Evolutionary conservation across 2,113 vertebrate species (phyloP), one percentile per base, ranked within the genome.

Genomic region (Cyprinodon variegatus): DNA sequence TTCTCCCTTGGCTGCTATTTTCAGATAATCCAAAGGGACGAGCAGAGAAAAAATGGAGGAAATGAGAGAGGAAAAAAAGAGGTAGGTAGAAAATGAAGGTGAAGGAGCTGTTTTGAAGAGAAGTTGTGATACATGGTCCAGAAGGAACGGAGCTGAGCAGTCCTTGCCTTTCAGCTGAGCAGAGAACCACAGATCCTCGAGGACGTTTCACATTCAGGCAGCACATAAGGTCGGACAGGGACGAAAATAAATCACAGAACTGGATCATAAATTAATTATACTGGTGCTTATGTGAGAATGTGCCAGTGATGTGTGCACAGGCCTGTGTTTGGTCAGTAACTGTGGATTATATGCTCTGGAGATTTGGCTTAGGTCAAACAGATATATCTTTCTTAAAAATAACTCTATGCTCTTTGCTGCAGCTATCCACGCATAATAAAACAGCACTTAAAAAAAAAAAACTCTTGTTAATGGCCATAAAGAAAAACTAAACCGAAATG

Each of bases 1-100:
- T 93, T 94, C 87, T 92, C 86, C 84, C 83, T 70, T 53, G 69
- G 87, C 87, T 93, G 89, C 93, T 95, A 95, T 95, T 94, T 94
- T 90, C 87, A 94, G 94, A 83, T 14, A 61, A 81, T 92, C 92
- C 85, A 78, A 62, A 61, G 91, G 91, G 93, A 94, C 64, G 66
- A 77, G 78, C 70, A 66, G 62, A 5, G 17, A 77, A 78, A 78
- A 85, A 81, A 89, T 62, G 66, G 68, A 87, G 83, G 66, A 83
- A 85, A 79, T 76, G 48, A 90, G 84, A 46, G 70, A 85, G 75
- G 77, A 85, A 74, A 74, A 83, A 29, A 29, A 29, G 29, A 29
- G 29, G 29, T 29, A 29, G 72, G 43, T 65, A 75, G 69, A 84
- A 70, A 39, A 70, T 66, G 76, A 81, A 85, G 79, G 79, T 84